Evolutionary conservation across 2,888 invertebrate species (phyloP), one percentile per base, ranked within the genome.

Genomic region (Lymantria dispar): DNA sequence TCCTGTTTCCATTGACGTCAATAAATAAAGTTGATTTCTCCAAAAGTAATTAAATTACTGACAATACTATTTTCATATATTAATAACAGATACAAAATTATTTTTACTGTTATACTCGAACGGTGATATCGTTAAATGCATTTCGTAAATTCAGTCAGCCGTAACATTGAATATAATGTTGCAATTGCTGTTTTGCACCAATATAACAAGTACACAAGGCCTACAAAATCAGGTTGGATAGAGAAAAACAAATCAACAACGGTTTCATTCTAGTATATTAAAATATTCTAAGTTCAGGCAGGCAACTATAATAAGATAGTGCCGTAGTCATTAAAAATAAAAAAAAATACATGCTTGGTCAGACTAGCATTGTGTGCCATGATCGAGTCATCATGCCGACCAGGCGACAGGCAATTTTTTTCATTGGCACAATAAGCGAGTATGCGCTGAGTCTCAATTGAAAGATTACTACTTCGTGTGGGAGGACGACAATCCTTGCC

Each of bases 351-450:
- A 14, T 46, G 36, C 43, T 42, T 29, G 39, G 3, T 33, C 33
- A 33, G 8, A 42, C 52, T 58, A 54, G 56, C 52, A 44, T 53
- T 48, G 51, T 40, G 13, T 36, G 40, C 47, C 43, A 50, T 47
- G 52, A 58, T 60, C 53, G 29, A 41, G 45, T 52, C 62, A 62
- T 61, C 58, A 65, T 68, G 70, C 59, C 64, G 64, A 70, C 66
- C 52, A 52, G 41, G 44, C 67, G 70, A 71, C 68, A 71, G 74
- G 82, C 81, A 85, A 84, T 71, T 90, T 89, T 88, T 90, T 88
- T 86, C 85, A 91, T 91, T 91, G 86, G 82, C 83, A 74, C 88
- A 90, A 91, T 87, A 78, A 87, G 70, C 75, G 72, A 70, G 78
- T 78, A 80, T 81, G 81, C 78, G 80, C 83, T 78, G 78, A 61